These are phyloP conservation scores for Corythoichthys haematopterus DNA, from an alignment of 2,113 vertebrate species.

Conservation along the genomic window DNA sequence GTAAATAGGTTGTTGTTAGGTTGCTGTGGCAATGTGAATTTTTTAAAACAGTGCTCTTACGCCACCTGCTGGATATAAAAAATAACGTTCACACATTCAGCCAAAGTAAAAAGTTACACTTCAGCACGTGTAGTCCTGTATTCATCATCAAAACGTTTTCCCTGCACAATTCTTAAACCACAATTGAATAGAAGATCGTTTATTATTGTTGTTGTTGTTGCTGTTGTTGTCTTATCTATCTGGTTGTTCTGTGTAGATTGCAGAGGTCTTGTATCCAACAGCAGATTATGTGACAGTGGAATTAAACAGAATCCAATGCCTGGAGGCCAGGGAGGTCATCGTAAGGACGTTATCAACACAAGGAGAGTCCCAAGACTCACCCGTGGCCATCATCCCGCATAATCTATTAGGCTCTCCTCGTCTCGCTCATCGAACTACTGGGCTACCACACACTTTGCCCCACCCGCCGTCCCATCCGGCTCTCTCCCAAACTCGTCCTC, in stretches of 20 bases:
- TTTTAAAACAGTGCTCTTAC: constrained; percentile 35
- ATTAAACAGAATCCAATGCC: constrained; percentile 77
- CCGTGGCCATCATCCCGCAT: constrained; percentile 76
- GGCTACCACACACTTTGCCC: constrained; percentile 41
- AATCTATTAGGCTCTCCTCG: constrained; percentile 84
- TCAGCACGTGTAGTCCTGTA: background rate
- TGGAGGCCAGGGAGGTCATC: constrained; percentile 83
- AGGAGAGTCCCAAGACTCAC: constrained; percentile 90
- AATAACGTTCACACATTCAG: constrained; percentile 18
- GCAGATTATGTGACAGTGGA: constrained; percentile 82
- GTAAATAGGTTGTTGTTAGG: constrained; percentile 61
- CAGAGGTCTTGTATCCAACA: constrained; percentile 83
- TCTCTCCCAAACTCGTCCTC: constrained; percentile 54
- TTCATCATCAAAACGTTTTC: constrained; percentile 1
- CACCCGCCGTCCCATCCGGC: constrained; percentile 38
- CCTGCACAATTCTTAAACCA: too few relatives aligned
- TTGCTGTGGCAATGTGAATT: background rate
- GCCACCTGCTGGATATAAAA: constrained; percentile 60
- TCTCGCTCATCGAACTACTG: constrained; percentile 68
- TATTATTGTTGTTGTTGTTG: background rate
- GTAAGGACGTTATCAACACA: constrained; percentile 90
- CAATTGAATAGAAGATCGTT: too few relatives aligned
- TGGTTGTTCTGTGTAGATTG: constrained; percentile 74
- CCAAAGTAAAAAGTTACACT: background rate
- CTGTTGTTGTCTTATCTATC: background rate